Evolutionary conservation across 2,797 vertebrate genomes (phyloP), one percentile per base, ranked within the genome.

Genomic region (Cyclopterus lumpus): DNA sequence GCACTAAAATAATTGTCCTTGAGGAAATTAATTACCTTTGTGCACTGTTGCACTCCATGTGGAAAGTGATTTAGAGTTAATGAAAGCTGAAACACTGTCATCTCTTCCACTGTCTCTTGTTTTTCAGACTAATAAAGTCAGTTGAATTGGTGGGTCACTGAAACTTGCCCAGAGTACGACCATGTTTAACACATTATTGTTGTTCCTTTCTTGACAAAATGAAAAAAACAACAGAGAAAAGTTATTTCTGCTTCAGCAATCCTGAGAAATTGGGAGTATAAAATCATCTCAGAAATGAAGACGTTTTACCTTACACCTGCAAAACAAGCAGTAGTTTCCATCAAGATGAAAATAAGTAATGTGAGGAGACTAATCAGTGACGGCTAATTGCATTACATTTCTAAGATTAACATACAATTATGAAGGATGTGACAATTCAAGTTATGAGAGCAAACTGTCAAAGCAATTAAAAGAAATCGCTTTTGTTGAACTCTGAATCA

Each of bases 1-100:
- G 84, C 77, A 85, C 84, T 84, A 91, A 89, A 94, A 93, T 93
- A 93, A 94, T 93, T 92, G 94, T 93, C 94, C 94, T 95, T 94
- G 92, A 93, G 91, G 85, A 94, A 94, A 94, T 95, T 93, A 95
- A 95, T 95, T 95, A 95, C 93, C 87, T 89, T 84, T 92, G 90
- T 88, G 86, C 91, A 87, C 85, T 78, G 89, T 88, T 86, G 86
- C 88, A 81, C 92, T 89, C 67, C 87, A 72, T 76, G 82, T 73
- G 79, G 78, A 85, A 90, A 88, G 89, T 87, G 90, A 90, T 89
- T 91, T 89, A 74, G 77, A 89, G 91, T 89, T 93, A 93, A 94
- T 93, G 86, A 89, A 89, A 91, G 81, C 84, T 88, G 88, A 89
- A 91, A 79, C 61, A 80, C 87, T 92, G 90, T 89, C 92, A 91